Conservation (phyloP, 2,113 vertebrate genomes). For the Psephotus haematonotus region DNA sequence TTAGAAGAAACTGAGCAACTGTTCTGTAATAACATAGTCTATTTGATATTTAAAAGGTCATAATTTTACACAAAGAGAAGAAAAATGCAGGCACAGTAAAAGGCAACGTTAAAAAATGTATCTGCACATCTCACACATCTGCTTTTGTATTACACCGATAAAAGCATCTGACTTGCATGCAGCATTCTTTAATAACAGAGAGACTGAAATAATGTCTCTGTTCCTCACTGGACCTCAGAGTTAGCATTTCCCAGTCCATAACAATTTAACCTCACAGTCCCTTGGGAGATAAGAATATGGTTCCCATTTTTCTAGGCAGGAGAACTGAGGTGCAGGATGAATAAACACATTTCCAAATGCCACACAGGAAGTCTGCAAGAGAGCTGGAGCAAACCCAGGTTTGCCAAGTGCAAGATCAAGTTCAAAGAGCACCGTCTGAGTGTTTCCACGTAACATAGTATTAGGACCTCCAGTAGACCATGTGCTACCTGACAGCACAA, state of each 20-base stretch:
- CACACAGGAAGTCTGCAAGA: not conserved
- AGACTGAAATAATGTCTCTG: not conserved
- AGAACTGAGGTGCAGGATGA: not conserved
- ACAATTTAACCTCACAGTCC: not conserved
- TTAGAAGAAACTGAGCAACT: not conserved
- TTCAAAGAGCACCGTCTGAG: not conserved
- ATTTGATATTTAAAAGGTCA: slow-evolving; percentile 56
- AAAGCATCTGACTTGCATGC: not conserved
- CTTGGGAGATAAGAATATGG: not conserved
- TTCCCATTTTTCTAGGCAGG: rapidly evolving
- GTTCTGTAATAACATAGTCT: slow-evolving; percentile 31
- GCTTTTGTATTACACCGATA: not conserved
- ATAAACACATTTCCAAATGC: not conserved
- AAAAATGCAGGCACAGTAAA: slow-evolving; percentile 5
- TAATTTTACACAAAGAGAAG: slow-evolving; percentile 53
- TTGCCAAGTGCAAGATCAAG: not conserved
- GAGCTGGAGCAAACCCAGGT: not conserved
- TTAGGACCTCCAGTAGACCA: not conserved
- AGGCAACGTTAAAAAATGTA: not conserved
- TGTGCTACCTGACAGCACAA: not conserved
- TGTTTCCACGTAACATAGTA: not conserved
- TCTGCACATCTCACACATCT: slow-evolving; percentile 19
- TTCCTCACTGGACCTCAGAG: not conserved
- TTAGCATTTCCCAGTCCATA: not conserved
- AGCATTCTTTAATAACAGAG: not conserved